Percentiles rank a stretch among this genome's conserved stretches.
Evolutionary conservation across 1,140 invertebrate species (phyloP).

Genomic region (Gryllus bimaculatus): DNA sequence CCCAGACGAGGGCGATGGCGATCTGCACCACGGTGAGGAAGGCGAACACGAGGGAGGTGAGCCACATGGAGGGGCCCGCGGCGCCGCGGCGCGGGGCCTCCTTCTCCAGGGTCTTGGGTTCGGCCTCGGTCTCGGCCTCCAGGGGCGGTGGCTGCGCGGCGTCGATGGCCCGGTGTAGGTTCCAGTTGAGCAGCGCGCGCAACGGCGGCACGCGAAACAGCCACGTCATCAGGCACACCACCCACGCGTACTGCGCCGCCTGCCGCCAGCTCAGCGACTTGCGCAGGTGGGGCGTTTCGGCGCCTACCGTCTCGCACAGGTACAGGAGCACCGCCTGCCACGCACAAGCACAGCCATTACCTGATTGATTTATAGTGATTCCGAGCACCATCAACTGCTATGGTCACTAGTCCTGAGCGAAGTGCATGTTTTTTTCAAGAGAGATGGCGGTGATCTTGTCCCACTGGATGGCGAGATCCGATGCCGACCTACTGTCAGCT

Average conservation of each 20-base stretch:
- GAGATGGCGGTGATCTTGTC: too few relatives aligned
- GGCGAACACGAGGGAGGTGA: not conserved
- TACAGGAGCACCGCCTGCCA: constrained; percentile 26
- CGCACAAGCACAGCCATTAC: too few relatives aligned
- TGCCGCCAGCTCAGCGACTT: constrained; percentile 27
- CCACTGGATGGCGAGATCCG: too few relatives aligned
- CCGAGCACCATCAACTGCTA: too few relatives aligned
- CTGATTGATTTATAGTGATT: too few relatives aligned
- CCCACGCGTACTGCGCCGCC: constrained; percentile 24
- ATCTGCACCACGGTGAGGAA: too few relatives aligned
- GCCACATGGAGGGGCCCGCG: not conserved
- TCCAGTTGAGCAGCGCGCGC: constrained; percentile 21
- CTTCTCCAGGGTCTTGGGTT: too few relatives aligned
- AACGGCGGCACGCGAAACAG: constrained; percentile 22
- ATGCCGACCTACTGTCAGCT: too few relatives aligned
- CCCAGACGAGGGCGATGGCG: too few relatives aligned
- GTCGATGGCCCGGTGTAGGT: constrained; percentile 20
- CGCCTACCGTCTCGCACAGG: constrained; percentile 29
- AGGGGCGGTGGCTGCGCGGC: constrained; percentile 18
- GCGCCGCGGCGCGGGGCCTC: not conserved
- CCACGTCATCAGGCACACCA: constrained; percentile 25
- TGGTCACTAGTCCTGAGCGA: too few relatives aligned
- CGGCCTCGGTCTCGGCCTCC: not conserved
- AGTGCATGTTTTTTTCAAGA: too few relatives aligned
- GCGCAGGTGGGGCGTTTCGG: constrained; percentile 30